A percentile compares a stretch with the other conserved stretches of the same genome.
Evolutionary conservation across 2,888 invertebrate species (phyloP).

Genomic region (Steinernema carpocapsae): DNA sequence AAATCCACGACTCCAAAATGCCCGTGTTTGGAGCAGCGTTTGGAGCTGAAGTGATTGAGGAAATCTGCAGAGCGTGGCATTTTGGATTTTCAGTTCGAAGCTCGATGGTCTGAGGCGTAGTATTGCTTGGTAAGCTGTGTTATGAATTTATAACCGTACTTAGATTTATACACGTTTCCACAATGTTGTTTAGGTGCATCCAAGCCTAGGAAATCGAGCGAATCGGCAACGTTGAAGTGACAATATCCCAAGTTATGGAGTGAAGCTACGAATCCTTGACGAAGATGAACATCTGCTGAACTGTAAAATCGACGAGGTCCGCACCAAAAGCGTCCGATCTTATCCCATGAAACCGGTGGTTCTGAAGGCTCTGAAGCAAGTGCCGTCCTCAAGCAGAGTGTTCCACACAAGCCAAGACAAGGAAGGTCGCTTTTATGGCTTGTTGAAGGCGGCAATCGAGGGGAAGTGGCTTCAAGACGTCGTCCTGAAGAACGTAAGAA

Average conservation of each 20-base stretch:
- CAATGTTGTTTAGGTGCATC: too few relatives aligned
- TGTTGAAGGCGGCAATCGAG: background rate
- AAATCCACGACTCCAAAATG: too few relatives aligned
- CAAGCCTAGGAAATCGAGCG: too few relatives aligned
- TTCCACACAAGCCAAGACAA: background rate
- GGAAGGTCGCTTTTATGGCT: background rate
- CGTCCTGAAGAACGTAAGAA: background rate
- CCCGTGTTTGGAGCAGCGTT: too few relatives aligned
- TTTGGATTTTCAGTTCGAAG: too few relatives aligned
- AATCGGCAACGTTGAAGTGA: background rate
- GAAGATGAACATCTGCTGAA: background rate
- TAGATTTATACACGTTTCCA: too few relatives aligned
- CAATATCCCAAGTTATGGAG: background rate
- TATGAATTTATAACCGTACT: too few relatives aligned
- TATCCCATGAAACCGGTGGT: background rate
- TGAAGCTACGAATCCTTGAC: background rate
- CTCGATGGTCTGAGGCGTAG: too few relatives aligned
- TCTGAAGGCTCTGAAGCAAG: background rate
- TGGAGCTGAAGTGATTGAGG: too few relatives aligned
- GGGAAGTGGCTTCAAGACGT: background rate
- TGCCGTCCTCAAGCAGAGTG: background rate
- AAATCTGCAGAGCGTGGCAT: too few relatives aligned
- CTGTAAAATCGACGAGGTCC: background rate
- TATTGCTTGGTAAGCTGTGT: too few relatives aligned
- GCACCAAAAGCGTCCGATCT: background rate